Percentiles rank a stretch among this genome's conserved stretches.
Conservation (phyloP, 2,888 invertebrate genomes). For the Cepaea hortensis region DNA sequence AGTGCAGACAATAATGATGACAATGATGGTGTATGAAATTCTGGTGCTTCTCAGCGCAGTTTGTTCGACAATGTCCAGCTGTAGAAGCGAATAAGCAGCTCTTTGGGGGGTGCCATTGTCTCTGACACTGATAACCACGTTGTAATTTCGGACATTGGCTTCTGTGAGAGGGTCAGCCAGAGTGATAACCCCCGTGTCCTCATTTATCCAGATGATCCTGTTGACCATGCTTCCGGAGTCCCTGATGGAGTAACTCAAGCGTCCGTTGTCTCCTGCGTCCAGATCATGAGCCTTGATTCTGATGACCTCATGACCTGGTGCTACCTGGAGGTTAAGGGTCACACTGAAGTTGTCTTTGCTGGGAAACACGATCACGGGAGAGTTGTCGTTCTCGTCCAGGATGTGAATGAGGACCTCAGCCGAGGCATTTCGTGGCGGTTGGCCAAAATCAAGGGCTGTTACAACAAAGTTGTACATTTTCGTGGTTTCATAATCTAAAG, state of each 20-base stretch:
- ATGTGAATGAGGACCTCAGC: slow-evolving; percentile 48
- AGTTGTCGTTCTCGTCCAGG: slow-evolving; percentile 53
- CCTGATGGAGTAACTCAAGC: slow-evolving; percentile 50
- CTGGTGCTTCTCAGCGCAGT: neutral
- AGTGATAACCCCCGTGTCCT: slow-evolving; percentile 51
- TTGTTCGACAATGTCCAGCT: slow-evolving; percentile 46
- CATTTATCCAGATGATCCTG: slow-evolving; percentile 51
- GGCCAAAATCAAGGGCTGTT: slow-evolving; percentile 51
- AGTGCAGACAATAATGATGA: slow-evolving; percentile 53
- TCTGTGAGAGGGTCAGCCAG: slow-evolving; percentile 45
- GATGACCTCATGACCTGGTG: slow-evolving; percentile 53
- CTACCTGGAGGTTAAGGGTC: slow-evolving; percentile 49
- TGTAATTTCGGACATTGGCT: slow-evolving; percentile 45
- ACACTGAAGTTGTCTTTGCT: slow-evolving; percentile 51
- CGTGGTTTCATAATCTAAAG: slow-evolving; percentile 48
- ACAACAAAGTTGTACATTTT: slow-evolving; percentile 49
- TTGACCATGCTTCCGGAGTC: slow-evolving; percentile 30
- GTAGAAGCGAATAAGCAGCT: slow-evolving; percentile 48
- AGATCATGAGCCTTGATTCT: slow-evolving; percentile 52
- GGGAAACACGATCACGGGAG: slow-evolving; percentile 52
- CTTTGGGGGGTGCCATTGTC: slow-evolving; percentile 53
- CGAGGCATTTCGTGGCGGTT: slow-evolving; percentile 48
- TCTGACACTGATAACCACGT: slow-evolving; percentile 50
- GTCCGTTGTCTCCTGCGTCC: slow-evolving; percentile 53
- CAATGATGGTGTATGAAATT: slow-evolving; percentile 48